Evolutionary conservation across 2,797 vertebrate genomes (phyloP).

Genomic region (Heteromormyrus szaboi): DNA sequence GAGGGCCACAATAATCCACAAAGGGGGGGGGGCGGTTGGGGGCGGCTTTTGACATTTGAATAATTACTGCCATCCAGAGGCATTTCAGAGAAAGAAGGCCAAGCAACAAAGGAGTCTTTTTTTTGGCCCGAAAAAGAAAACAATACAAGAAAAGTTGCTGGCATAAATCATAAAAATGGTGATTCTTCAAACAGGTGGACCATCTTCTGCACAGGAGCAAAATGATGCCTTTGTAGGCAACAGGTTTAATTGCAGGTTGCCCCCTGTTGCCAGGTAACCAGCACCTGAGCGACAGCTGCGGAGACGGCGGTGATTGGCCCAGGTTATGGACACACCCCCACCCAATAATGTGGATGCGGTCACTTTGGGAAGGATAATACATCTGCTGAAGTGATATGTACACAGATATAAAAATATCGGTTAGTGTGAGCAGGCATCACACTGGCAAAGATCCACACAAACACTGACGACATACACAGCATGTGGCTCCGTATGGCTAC

Average conservation of each 20-base stretch:
- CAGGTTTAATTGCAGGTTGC: neutral
- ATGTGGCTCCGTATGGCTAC: neutral
- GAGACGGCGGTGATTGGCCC: neutral
- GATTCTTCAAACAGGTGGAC: neutral
- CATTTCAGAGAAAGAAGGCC: neutral
- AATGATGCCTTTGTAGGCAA: neutral
- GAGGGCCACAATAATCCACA: constrained; percentile 33
- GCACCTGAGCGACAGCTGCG: neutral
- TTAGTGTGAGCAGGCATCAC: neutral
- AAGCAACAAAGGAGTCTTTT: neutral
- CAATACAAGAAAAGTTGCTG: neutral
- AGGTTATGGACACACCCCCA: neutral
- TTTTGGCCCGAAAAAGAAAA: neutral
- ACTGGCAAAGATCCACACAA: neutral
- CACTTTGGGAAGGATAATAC: neutral
- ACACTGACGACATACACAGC: neutral
- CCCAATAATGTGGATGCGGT: no score
- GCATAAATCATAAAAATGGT: neutral
- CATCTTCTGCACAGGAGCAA: neutral
- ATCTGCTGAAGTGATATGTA: neutral
- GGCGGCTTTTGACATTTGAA: constrained; percentile 49
- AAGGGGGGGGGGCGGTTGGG: constrained; percentile 26
- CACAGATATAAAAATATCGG: neutral
- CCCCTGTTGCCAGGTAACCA: neutral
- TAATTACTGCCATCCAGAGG: constrained; percentile 35